These are phyloP conservation scores for Napeogenes sylphis DNA, from an alignment of 2,888 invertebrate species.

Conservation along the genomic window DNA sequence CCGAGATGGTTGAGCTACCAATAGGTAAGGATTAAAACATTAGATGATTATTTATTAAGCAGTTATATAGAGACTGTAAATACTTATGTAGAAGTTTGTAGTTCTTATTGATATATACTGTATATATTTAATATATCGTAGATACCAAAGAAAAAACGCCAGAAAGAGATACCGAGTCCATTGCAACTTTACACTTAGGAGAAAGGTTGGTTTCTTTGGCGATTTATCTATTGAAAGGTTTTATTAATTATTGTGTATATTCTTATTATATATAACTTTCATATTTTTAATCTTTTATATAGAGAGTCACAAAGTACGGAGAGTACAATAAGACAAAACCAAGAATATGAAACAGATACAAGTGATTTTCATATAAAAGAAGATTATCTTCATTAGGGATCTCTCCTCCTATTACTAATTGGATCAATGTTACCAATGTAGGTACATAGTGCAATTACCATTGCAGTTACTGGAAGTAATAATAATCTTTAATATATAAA, in stretches of 20 bases:
- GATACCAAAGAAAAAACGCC: conserved; percentile 4
- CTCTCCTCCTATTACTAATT: conserved; percentile 52
- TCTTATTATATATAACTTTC: not conserved
- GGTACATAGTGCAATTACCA: conserved; percentile 39
- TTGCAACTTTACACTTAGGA: not conserved
- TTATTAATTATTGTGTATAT: not conserved
- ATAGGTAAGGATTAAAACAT: conserved; percentile 20
- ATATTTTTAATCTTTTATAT: not conserved
- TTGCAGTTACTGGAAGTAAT: too few relatives aligned
- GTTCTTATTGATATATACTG: too few relatives aligned
- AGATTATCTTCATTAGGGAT: conserved; percentile 39
- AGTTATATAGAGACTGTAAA: not conserved
- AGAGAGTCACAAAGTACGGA: conserved; percentile 1
- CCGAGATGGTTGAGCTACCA: conserved; percentile 2
- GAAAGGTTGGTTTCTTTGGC: conserved; percentile 8
- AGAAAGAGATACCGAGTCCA: conserved; percentile 26
- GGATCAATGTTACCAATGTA: conserved; percentile 58
- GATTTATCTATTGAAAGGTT: not conserved
- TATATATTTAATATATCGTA: conserved; percentile 3
- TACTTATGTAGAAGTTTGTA: too few relatives aligned
- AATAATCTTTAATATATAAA: conserved; percentile 1
- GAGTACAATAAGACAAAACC: not conserved
- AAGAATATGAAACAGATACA: conserved; percentile 1
- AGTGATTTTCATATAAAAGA: conserved; percentile 21
- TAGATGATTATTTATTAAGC: not conserved